Evolutionary conservation across 2,797 vertebrate genomes (phyloP).

Genomic region (Otolemur crassicaudatus): DNA sequence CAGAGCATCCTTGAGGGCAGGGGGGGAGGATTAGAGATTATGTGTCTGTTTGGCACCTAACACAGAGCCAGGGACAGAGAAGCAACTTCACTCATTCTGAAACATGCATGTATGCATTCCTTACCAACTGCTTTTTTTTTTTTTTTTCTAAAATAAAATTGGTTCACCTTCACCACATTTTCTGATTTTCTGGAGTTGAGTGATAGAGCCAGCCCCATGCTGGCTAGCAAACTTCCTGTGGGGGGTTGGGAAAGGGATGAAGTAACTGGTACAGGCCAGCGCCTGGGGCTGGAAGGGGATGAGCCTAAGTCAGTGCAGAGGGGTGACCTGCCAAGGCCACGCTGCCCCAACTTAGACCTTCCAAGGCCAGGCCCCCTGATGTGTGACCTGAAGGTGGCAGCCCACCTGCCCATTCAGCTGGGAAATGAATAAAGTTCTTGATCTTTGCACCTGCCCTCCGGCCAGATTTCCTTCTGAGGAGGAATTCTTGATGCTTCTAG

Average conservation of each 20-base stretch:
- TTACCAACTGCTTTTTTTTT: not conserved
- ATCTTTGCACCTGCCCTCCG: too few relatives aligned
- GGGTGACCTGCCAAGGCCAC: not conserved
- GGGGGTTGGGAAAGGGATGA: not conserved
- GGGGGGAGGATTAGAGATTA: too few relatives aligned
- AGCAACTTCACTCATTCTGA: not conserved
- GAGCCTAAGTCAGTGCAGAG: not conserved
- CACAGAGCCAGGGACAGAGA: not conserved
- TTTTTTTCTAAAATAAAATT: not conserved
- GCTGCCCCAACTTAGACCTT: not conserved
- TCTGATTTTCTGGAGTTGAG: not conserved
- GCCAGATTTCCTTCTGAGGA: not conserved
- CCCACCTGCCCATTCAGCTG: not conserved
- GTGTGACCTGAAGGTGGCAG: too few relatives aligned
- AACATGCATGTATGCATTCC: accelerated
- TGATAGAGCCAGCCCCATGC: not conserved
- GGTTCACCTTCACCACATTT: not conserved
- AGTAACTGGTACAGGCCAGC: accelerated
- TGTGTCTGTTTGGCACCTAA: not conserved
- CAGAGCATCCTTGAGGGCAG: not conserved
- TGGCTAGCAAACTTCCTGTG: not conserved
- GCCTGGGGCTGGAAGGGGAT: not conserved
- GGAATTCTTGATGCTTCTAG: not conserved
- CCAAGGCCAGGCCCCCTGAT: not conserved
- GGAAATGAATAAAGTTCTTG: too few relatives aligned